phyloP scores from a whole-genome alignment of 2,797 vertebrate genomes.

The Tenualosa ilisha region DNA sequence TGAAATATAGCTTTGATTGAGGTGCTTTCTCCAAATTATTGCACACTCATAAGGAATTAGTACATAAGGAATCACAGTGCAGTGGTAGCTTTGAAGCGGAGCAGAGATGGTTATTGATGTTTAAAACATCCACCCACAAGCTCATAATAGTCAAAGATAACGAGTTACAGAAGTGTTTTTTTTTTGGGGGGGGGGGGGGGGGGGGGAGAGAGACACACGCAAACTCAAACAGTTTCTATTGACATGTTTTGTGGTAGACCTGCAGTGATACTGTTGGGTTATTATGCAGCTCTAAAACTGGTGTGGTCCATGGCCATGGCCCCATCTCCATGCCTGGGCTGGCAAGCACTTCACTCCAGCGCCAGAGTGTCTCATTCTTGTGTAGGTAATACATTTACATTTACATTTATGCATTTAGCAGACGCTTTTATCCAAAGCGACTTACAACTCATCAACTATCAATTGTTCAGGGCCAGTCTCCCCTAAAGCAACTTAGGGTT shows the following conservation, averaged over 20 bases:
- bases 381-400: neutral
- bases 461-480: too few relatives aligned
- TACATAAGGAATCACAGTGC: neutral
- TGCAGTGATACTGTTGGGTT: neutral
- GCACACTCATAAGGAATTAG: neutral
- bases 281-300: neutral
- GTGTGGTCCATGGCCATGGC: too few relatives aligned
- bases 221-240: neutral
- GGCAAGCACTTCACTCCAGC: neutral
- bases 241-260: neutral
- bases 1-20: neutral
- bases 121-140: neutral
- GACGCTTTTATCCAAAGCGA: too few relatives aligned
- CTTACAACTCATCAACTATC: too few relatives aligned
- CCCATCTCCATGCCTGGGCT: too few relatives aligned
- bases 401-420: too few relatives aligned
- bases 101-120: neutral
- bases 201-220: too few relatives aligned
- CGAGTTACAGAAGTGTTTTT: neutral
- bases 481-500: too few relatives aligned
- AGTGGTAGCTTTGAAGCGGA: neutral
- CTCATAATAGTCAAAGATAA: slow-evolving; percentile 3
- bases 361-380: neutral
- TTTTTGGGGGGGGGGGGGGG: too few relatives aligned
- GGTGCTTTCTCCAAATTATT: neutral